Percentiles rank a stretch among this genome's conserved stretches.
Conservation (phyloP, 2,888 invertebrate species). For the Drosophila incognita region DNA sequence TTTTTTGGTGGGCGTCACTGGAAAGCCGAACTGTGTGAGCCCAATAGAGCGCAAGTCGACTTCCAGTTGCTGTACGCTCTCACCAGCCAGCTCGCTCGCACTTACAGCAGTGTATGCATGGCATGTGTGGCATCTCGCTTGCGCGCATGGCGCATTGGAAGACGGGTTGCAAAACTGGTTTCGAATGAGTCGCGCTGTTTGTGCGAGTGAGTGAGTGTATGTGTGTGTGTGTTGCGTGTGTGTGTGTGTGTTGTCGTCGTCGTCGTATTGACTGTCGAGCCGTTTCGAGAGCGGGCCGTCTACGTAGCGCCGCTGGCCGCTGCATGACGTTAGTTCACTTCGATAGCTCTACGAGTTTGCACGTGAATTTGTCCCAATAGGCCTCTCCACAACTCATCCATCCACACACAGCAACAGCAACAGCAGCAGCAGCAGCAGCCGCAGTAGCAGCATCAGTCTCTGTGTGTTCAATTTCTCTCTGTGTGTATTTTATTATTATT, state of each 20-base stretch:
- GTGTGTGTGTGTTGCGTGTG: conserved; percentile 11
- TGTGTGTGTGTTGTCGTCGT: conserved; percentile 31
- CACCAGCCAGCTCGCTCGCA: conserved; percentile 44
- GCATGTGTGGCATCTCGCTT: conserved; percentile 43
- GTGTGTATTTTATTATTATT: conserved; percentile 49
- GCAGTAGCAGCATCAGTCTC: conserved; percentile 30
- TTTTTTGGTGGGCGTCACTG: conserved; percentile 80
- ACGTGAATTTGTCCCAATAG: conserved; percentile 83
- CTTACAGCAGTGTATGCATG: background rate
- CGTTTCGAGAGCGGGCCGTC: conserved; percentile 71
- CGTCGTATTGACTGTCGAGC: conserved; percentile 20
- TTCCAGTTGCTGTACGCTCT: conserved; percentile 65
- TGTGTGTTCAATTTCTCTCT: conserved; percentile 35
- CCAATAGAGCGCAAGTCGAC: conserved; percentile 80
- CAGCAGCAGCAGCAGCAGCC: conserved; percentile 5
- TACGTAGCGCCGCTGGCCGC: conserved; percentile 81
- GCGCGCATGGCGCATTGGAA: conserved; percentile 50
- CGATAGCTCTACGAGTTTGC: conserved; percentile 86
- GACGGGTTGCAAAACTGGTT: conserved; percentile 75
- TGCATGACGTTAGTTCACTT: conserved; percentile 86
- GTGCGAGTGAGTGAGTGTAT: conserved; percentile 18
- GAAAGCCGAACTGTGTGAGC: conserved; percentile 59
- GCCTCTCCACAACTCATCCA: conserved; percentile 45
- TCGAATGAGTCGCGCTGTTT: conserved; percentile 23
- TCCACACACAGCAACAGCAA: conserved; percentile 5